phyloP scores from a whole-genome alignment of 1,140 invertebrate genomes.

The Heliothis subflexa region DNA sequence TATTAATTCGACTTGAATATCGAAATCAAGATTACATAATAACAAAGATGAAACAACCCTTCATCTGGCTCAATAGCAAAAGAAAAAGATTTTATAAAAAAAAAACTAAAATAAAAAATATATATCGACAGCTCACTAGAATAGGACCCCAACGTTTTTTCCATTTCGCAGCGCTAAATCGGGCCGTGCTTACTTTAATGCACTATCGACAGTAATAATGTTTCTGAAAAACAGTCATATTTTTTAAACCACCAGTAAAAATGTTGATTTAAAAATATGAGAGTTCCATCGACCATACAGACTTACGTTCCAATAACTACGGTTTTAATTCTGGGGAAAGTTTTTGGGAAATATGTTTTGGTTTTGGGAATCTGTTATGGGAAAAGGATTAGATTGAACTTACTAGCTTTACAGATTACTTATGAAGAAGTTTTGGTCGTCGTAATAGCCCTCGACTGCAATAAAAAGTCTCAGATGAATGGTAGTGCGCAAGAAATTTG shows the following conservation, averaged over 20 bases:
- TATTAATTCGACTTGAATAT: too few species aligned
- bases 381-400: too few species aligned
- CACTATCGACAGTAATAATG: slow-evolving; percentile 66
- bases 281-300: neutral
- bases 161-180: slow-evolving; percentile 68
- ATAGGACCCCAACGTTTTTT: slow-evolving; percentile 60
- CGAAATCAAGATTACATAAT: too few species aligned
- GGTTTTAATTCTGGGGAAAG: neutral
- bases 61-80: too few species aligned
- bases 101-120: too few species aligned
- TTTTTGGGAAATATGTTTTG: neutral
- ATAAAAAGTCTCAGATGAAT: too few species aligned
- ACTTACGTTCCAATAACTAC: slow-evolving; percentile 26
- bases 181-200: slow-evolving; percentile 59
- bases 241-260: slow-evolving; percentile 23
- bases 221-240: slow-evolving; percentile 44
- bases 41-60: too few species aligned
- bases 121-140: slow-evolving; percentile 38
- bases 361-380: neutral
- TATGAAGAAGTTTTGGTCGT: too few species aligned
- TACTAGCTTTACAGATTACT: too few species aligned
- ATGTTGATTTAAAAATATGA: slow-evolving; percentile 8
- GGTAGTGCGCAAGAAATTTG: too few species aligned
- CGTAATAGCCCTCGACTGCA: too few species aligned
- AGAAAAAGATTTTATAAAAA: too few species aligned